Percentiles rank a stretch among this genome's conserved stretches.
Conservation (phyloP, 2,888 invertebrate genomes). For the Trissolcus japonicus region DNA sequence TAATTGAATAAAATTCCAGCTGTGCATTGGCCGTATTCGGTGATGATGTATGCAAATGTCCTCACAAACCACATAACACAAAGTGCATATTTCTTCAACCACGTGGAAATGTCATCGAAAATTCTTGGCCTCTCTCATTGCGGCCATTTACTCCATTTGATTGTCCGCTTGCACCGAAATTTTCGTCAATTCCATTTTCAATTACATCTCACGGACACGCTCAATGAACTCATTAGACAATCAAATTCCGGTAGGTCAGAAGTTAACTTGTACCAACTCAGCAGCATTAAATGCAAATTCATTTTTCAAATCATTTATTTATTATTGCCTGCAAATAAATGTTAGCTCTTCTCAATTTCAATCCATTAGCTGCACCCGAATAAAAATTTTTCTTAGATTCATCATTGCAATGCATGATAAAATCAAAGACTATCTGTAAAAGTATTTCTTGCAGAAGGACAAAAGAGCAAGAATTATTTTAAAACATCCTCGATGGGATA, state of each 20-base stretch:
- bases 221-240: neutral
- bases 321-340: too few species aligned
- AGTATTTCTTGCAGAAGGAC: constrained; percentile 1
- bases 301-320: too few species aligned
- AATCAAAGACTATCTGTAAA: neutral
- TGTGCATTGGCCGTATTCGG: constrained; percentile 43
- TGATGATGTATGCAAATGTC: constrained; percentile 46
- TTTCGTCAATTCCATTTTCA: constrained; percentile 5
- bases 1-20: constrained; percentile 50
- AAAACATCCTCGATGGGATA: neutral
- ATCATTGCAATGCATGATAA: too few species aligned
- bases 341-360: neutral
- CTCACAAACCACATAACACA: constrained; percentile 28
- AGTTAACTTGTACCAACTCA: too few species aligned
- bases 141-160: constrained; percentile 10
- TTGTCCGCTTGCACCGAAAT: constrained; percentile 11
- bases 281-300: too few species aligned
- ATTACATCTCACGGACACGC: neutral
- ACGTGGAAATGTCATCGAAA: constrained; percentile 25
- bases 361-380: neutral
- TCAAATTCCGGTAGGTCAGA: neutral
- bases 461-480: too few species aligned
- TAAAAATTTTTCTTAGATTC: too few species aligned
- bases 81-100: constrained; percentile 30
- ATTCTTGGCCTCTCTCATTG: constrained; percentile 7